phyloP scores from a whole-genome alignment of 2,888 invertebrate species.

The Spisula subtruncata region DNA sequence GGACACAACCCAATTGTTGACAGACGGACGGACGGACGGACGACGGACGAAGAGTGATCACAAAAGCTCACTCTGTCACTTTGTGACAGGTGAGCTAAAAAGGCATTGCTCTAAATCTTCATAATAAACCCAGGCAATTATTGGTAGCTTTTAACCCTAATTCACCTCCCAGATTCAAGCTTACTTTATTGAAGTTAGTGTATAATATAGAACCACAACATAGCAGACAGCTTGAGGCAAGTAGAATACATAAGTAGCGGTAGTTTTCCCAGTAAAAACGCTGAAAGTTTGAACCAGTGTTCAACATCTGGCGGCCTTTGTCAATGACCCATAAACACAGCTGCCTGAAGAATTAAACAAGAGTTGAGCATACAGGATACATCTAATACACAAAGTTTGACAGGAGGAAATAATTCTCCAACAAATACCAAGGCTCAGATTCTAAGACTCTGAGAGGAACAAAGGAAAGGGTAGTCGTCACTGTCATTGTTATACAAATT shows the following conservation, averaged over 20 bases:
- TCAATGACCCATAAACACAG: constrained; percentile 59
- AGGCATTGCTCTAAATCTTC: no score
- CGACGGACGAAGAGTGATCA: no score
- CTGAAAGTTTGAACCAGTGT: constrained; percentile 19
- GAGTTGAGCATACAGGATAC: constrained; percentile 22
- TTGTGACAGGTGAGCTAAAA: no score
- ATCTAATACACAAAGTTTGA: constrained; percentile 35
- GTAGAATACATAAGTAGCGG: background rate
- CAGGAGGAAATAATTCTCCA: background rate
- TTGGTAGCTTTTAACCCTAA: no score
- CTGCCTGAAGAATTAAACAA: constrained; percentile 47
- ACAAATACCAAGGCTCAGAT: constrained; percentile 4
- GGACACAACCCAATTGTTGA: no score
- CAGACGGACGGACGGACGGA: no score
- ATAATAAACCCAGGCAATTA: no score
- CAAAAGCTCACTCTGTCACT: no score
- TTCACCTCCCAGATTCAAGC: no score
- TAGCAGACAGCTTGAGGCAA: background rate
- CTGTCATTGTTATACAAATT: background rate
- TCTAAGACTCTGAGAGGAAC: background rate
- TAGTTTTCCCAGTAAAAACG: background rate
- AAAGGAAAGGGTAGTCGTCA: background rate
- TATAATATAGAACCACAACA: background rate
- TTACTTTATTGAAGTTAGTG: no score
- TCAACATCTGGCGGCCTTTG: constrained; percentile 51